Base-by-base conservation (phyloP, 1,140 invertebrate species). In the Matsumurasca onukii region DNA sequence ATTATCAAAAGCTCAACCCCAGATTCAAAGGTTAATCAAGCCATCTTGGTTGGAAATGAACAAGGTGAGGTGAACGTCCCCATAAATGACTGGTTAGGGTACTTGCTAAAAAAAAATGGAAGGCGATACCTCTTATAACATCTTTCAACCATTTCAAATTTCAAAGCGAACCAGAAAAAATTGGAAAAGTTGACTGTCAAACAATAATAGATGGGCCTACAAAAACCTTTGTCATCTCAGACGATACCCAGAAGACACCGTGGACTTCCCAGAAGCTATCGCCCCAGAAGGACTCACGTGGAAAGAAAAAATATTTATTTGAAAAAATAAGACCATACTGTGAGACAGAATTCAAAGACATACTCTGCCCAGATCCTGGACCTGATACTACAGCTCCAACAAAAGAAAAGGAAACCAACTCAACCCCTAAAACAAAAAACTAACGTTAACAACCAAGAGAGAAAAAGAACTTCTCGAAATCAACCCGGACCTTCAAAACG, bases 1-100 rank as follows among this genome's bases (percentile, higher is more conserved):
- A 68, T 68, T 9, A 29, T 68, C 31, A 27, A 24, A 17, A 31
- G 48, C n/a, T 61, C 51, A 24, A 67, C 66, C 25, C 52, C 67
- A 30, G 31, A 30, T 31, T 61, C 55, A n/a, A 45, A 61, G 15
- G 13, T 68, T 62, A 61, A 68, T 17, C 1, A 68, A 68, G 1
- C 52, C 34, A 31, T 68, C 31, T 9, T 64, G 13, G 27, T 31
- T 24, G 62, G 31, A 17, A 39, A 15, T 64, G 62, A 64, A 39
- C 29, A 39, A n/a, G 62, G 62, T 13, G 29, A 64, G 15, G 31
- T 61, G 25, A 27, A n/a, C 27, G 20, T 61, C 12, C 5, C 5
- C 12, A 15, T 55, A 9, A 55, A 55, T 20, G 51, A 55, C 51
- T 55, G 51, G 51, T 20, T 55, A 12, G 24, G 51, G 5, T 55